phyloP scores from a whole-genome alignment of 2,113 vertebrate species.

The Rhea americana region DNA sequence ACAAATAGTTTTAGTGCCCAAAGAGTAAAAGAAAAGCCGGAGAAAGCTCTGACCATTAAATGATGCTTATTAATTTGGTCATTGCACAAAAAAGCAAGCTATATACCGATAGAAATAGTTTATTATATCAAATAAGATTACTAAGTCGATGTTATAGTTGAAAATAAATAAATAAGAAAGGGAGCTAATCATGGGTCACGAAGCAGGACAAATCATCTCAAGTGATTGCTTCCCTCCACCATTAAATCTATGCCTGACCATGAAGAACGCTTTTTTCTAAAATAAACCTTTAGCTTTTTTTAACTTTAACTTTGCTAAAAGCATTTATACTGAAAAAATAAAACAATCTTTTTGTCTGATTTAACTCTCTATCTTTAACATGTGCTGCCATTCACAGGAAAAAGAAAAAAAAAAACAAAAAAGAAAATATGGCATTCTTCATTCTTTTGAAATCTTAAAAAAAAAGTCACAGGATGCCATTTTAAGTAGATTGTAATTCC shows the following conservation, averaged over 20 bases:
- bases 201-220: neutral
- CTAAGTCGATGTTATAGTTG: neutral
- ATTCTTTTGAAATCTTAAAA: neutral
- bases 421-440: neutral
- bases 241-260: neutral
- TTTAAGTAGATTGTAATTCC: neutral
- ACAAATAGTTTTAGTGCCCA: conserved; percentile 25
- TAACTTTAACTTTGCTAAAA: neutral
- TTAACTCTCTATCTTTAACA: neutral
- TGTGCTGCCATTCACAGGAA: neutral
- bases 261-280: neutral
- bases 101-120: conserved; percentile 8
- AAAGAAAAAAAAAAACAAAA: neutral
- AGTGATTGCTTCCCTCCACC: neutral
- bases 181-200: fast-evolving
- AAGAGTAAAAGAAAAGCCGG: conserved; percentile 32
- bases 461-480: neutral
- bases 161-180: neutral
- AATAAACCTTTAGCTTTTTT: neutral
- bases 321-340: neutral
- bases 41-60: conserved; percentile 37
- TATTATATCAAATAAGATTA: conserved; percentile 6
- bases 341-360: neutral
- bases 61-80: conserved; percentile 43
- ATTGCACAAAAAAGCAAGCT: neutral